Evolutionary conservation across 53 echinoderm and acorn worm species (phyloP), one percentile per base, ranked within the genome.

Genomic region (Actinopyga echinites): DNA sequence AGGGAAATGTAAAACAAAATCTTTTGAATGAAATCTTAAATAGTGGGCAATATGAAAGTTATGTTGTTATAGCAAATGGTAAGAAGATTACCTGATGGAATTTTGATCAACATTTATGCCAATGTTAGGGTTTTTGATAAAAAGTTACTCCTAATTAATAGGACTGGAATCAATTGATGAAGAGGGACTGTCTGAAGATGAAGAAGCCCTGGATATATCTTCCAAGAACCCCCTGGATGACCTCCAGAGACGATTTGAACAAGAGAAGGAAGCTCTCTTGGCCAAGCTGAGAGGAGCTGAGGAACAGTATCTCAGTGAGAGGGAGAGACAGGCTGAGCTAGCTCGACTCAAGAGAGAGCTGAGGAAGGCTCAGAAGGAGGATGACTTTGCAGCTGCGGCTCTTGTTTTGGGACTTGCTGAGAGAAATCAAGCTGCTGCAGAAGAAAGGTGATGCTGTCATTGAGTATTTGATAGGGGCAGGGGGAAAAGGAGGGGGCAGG

Each of bases 351-450:
- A 95, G 80, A 83, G 94, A 40, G 99, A 97, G 82, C 80, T 90
- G 11, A 88, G 94, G 53, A 97, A 85, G 84, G 94, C 99, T 1
- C 84, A 90, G 83, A 92, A 83, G 74, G 99, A 97, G 83, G 89
- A 94, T 69, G 90, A 89, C 74, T 97, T 97, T 60, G 78, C 74
- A 60, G 90, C 92, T 25, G 99, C 92, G 0, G 99, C 99, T 15
- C 94, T 97, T 32, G 99, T 92, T 35, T 85, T 92, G 17, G 99
- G 99, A 21, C 82, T 95, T 69, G 94, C 99, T 7, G 99, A 97
- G 83, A 73, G 99, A 22, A 90, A 97, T 65, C 99, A 97, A 60
- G 86, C 90, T 30, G 91, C 93, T 30, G 85, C 83, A 22, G 86
- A 84, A 33, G 93, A 93, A 52, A 95, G 96, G 96, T 95, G 13